Evolutionary conservation across 1,140 invertebrate genomes (phyloP).

Genomic region (Drosophila seguyi): DNA sequence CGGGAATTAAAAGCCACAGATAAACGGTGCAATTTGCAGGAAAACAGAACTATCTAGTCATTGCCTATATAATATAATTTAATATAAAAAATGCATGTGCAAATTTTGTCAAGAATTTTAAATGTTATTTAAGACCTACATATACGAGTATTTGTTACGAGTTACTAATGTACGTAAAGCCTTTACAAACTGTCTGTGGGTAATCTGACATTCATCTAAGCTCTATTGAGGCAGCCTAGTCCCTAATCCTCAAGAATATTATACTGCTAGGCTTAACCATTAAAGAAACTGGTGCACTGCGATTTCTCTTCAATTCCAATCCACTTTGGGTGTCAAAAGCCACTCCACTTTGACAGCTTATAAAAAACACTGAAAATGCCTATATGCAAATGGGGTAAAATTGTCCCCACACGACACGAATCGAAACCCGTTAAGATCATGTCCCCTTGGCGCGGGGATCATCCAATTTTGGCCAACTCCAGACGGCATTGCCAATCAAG

Average conservation of each 20-base stretch:
- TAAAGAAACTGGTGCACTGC: background rate
- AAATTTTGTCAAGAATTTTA: background rate
- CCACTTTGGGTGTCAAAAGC: constrained; percentile 24
- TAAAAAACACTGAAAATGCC: constrained; percentile 22
- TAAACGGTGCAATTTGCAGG: background rate
- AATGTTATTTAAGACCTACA: too few species aligned
- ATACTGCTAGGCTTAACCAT: too few species aligned
- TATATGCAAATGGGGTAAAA: constrained; percentile 45
- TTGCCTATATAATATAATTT: background rate
- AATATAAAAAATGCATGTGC: background rate
- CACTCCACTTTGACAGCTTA: constrained; percentile 36
- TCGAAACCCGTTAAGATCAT: constrained; percentile 51
- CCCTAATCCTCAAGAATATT: background rate
- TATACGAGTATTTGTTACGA: background rate
- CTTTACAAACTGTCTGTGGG: too few species aligned
- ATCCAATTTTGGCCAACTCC: constrained; percentile 56
- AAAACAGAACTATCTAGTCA: background rate
- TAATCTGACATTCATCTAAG: too few species aligned
- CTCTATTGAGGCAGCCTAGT: too few species aligned
- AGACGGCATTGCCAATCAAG: constrained; percentile 65
- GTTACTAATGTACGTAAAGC: background rate
- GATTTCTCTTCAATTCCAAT: constrained; percentile 22
- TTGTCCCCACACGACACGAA: constrained; percentile 51
- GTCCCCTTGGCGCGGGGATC: constrained; percentile 38
- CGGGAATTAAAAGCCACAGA: background rate